Conservation (phyloP, 64 coral and sea anemone species). For the Actinia equina region DNA sequence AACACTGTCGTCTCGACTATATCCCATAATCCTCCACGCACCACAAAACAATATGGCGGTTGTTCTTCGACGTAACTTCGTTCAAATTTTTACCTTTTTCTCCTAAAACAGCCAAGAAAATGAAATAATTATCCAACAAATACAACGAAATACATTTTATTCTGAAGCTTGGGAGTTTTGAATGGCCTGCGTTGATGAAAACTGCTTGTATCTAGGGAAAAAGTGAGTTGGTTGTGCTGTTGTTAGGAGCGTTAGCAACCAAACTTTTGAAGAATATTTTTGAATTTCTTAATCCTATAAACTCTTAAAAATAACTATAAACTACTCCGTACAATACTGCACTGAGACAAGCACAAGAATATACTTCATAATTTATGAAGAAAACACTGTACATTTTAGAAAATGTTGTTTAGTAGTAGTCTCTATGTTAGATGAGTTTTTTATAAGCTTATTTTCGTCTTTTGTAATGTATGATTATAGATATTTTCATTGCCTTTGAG, state of each 20-base stretch:
- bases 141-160: neutral
- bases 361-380: neutral
- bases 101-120: neutral
- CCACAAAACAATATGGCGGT: conserved; percentile 4
- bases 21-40: conserved; percentile 1
- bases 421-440: too few species aligned
- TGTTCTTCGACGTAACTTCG: neutral
- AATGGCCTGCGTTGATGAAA: conserved; percentile 55
- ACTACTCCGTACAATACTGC: neutral
- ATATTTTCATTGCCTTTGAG: too few species aligned
- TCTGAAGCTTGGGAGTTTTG: neutral
- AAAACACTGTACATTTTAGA: neutral
- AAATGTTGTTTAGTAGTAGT: neutral
- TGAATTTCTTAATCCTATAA: neutral
- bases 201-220: conserved; percentile 33
- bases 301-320: neutral
- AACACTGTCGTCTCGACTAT: neutral
- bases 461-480: too few species aligned
- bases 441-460: too few species aligned
- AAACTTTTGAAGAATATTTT: neutral
- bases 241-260: neutral
- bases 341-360: neutral
- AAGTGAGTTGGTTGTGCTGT: conserved; percentile 27
- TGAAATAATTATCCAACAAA: neutral
- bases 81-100: neutral